Base-by-base conservation (phyloP, 2,888 invertebrate genomes). In the Coelogynopora nodosa region DNA sequence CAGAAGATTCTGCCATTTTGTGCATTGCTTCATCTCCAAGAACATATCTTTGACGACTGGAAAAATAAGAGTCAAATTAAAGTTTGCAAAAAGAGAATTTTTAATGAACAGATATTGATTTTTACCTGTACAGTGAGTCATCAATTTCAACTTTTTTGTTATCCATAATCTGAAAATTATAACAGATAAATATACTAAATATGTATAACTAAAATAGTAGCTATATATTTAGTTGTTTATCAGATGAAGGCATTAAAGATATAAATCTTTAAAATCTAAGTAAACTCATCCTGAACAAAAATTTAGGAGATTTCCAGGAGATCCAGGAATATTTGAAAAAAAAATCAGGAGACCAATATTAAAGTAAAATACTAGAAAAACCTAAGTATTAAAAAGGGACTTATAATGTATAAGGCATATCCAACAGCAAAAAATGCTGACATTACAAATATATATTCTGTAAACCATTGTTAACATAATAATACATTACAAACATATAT, bases 21-120 rank as follows among this genome's bases (percentile, higher is more conserved):
- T 90, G 89, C 92, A 92, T 92, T 13, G 92, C 92, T 86, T 89
- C 89, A 88, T 92, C 92, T 67, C 92, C 92, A 67, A 91, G 88
- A 0, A 92, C 91, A 90, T 92, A 92, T 2, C 92, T 89, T 89
- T 92, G 92, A n/a, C 92, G 92, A 89, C 92, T 92, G 88, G 74
- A 89, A 90, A 67, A 81, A 80, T 67, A 67, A 29, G 23, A 23
- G 26, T 82, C 27, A 82, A 82, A 49, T 13, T 49, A 18, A 13
- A 49, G 5, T 49, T 18, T 13, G 18, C 49, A 5, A 13, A 13
- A 13, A 5, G 5, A 13, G 5, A 5, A 49, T 49, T 49, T 13
- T 5, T 18, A 13, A 49, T 49, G 18, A 80, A 80, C 10, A 80
- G 10, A 10, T 23, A 23, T 23, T 10, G 13, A 23, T n/a, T 27